Evolutionary conservation across 2,888 invertebrate genomes (phyloP).

Genomic region (Drosophila kuntzei): DNA sequence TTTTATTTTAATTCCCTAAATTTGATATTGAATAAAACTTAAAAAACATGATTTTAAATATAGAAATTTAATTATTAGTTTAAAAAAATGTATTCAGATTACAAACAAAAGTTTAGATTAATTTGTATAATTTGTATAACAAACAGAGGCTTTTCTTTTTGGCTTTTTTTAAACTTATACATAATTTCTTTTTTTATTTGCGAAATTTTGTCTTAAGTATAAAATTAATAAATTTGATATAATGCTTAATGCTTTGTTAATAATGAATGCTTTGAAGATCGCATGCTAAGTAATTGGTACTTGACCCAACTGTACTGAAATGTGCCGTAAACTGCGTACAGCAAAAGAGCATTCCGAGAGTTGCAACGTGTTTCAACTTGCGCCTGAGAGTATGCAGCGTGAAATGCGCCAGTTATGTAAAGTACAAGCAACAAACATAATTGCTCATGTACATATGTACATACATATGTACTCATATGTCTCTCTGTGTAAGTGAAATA

Average conservation of each 20-base stretch:
- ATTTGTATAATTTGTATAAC: too few species aligned
- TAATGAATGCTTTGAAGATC: not conserved
- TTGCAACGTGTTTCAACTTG: constrained; percentile 34
- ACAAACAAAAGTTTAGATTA: too few species aligned
- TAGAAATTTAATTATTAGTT: too few species aligned
- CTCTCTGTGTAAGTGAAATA: constrained; percentile 35
- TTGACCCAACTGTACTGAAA: constrained; percentile 1
- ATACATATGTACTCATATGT: not conserved
- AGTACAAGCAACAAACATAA: constrained; percentile 46
- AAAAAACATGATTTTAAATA: too few species aligned
- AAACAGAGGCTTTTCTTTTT: too few species aligned
- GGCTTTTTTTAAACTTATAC: too few species aligned
- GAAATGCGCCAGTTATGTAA: constrained; percentile 49
- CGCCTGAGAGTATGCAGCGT: constrained; percentile 53
- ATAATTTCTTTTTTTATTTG: too few species aligned
- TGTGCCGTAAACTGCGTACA: not conserved
- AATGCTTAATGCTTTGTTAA: not conserved
- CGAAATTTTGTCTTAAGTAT: too few species aligned
- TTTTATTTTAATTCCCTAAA: too few species aligned
- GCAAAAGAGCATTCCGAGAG: constrained; percentile 8
- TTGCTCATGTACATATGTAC: constrained; percentile 14
- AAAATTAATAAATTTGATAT: too few species aligned
- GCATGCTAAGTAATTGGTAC: not conserved
- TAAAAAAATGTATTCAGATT: too few species aligned
- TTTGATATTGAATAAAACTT: too few species aligned